Percentiles rank a stretch among this genome's conserved stretches.
Evolutionary conservation across 2,113 vertebrate species (phyloP).

Genomic region (Promerops cafer): DNA sequence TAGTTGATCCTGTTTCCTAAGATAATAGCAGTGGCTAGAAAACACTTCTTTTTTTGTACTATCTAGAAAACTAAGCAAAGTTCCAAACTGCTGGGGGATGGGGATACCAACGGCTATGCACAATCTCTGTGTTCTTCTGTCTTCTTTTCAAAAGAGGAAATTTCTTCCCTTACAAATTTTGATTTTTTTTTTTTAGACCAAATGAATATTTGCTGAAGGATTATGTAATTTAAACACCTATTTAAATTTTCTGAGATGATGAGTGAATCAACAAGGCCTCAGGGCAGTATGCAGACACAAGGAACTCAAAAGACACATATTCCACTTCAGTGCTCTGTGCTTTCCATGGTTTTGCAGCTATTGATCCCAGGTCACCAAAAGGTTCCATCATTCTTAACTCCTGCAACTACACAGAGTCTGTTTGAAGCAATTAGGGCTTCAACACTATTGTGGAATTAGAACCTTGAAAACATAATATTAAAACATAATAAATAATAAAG

Average conservation of each 20-base stretch:
- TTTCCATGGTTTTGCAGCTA: not conserved
- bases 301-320: not conserved
- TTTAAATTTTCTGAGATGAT: not conserved
- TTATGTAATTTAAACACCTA: not conserved
- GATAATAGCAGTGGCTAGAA: not conserved
- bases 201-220: not conserved
- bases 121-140: not conserved
- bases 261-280: not conserved
- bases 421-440: not conserved
- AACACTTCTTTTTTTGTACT: not conserved
- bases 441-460: not conserved
- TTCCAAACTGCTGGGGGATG: not conserved
- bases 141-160: not conserved
- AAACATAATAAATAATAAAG: not conserved
- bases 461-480: not conserved
- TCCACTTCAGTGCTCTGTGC: not conserved
- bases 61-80: not conserved
- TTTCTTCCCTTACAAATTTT: not conserved
- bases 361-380: not conserved
- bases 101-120: not conserved
- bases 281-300: not conserved
- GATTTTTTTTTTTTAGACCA: not conserved
- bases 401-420: not conserved
- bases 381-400: not conserved
- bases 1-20: not conserved